Evolutionary conservation across 2,888 invertebrate species (phyloP), one percentile per base, ranked within the genome.

Genomic region (Tromatobia lineatoria): DNA sequence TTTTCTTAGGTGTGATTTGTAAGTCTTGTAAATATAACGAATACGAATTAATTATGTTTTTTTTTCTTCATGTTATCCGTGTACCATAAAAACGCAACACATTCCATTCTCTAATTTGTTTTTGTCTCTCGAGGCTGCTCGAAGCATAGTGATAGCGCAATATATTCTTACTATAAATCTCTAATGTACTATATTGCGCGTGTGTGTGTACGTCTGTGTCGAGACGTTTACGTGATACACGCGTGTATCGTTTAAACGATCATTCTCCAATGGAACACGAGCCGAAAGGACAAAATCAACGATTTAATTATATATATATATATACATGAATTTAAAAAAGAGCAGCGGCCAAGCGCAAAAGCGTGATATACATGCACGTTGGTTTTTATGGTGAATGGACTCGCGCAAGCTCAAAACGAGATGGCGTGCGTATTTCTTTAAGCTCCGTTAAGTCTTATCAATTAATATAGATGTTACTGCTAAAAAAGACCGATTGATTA

Each of bases 11-110:
- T 91, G 90, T 89, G 91, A 92, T 90, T 93, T 93, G 90, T 92
- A 93, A 93, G 93, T 92, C 90, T 93, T 93, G 93, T 93, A 93
- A 92, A 93, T 93, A 93, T 90, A 90, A 93, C 89, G 90, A 88
- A 89, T 91, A 90, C 87, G 89, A 91, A 90, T 85, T 85, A 86
- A 79, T 85, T 89, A 90, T 90, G 90, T 90, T 61, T 61, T 34
- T 34, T 34, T 61, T 34, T 18, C 18, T 64, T 92, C 88, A 90
- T 90, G 88, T 90, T 92, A 90, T 91, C 88, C 88, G 88, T 93
- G 93, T 93, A 93, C 90, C 91, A 93, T 93, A 93, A 90, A 87
- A 89, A 86, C 86, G 89, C 90, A 91, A 91, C 89, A 91, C 93
- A 93, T 93, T 93, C 92, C 92, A 91, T 90, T 90, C 86, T 89